These are phyloP conservation scores for Marasmarcha lunaedactyla DNA, from an alignment of 2,888 invertebrate genomes.

Conservation along the genomic window DNA sequence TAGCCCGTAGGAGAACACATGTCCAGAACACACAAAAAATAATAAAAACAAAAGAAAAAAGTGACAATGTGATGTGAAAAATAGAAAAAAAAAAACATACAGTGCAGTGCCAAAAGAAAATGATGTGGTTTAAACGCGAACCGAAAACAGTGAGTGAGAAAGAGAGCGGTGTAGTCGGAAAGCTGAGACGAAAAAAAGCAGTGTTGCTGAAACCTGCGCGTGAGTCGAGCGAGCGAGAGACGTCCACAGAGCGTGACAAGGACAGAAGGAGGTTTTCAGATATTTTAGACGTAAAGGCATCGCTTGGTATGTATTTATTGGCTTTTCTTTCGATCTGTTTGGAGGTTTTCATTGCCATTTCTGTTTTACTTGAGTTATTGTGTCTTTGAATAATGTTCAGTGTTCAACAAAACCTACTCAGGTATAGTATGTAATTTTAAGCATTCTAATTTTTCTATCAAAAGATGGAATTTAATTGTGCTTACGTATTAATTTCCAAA, in stretches of 20 bases:
- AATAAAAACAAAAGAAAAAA: no score
- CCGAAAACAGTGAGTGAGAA: conserved; percentile 48
- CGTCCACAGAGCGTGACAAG: conserved; percentile 58
- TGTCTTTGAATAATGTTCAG: background rate
- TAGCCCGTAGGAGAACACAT: no score
- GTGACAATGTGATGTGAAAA: no score
- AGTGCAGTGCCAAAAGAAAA: conserved; percentile 18
- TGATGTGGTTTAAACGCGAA: conserved; percentile 65
- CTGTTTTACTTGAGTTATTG: conserved; percentile 3
- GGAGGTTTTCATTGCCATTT: conserved; percentile 27
- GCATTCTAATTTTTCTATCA: no score
- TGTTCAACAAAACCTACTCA: no score
- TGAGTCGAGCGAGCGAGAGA: conserved; percentile 58
- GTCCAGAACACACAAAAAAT: no score
- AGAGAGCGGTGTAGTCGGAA: conserved; percentile 47
- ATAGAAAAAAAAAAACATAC: no score
- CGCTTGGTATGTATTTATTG: conserved; percentile 45
- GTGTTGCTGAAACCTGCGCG: conserved; percentile 46
- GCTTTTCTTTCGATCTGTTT: conserved; percentile 5
- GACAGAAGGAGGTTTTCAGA: conserved; percentile 57
- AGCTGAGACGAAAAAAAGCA: conserved; percentile 51
- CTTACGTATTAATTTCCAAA: no score
- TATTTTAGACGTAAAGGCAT: conserved; percentile 55
- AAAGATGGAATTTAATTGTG: no score
- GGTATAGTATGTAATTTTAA: no score